A percentile compares a stretch with the other conserved stretches of the same genome.
phyloP scores from a whole-genome alignment of 2,113 vertebrate species.

The Cichladusa arquata region DNA sequence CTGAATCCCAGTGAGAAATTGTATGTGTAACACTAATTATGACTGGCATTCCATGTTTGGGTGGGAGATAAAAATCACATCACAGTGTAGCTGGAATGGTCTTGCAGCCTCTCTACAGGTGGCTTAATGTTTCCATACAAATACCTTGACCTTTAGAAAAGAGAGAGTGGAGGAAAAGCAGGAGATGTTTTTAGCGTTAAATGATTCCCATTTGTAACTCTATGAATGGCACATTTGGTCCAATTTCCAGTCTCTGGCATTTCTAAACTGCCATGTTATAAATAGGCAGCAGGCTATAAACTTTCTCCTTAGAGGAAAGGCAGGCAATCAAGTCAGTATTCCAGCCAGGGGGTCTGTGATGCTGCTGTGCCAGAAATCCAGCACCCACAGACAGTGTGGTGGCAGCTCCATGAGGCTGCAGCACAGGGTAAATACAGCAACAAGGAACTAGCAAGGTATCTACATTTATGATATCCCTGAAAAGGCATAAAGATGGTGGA shows the following conservation, averaged over 20 bases:
- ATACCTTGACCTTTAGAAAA: slow-evolving; percentile 58
- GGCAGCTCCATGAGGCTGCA: neutral
- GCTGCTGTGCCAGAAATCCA: neutral
- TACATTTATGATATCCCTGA: neutral
- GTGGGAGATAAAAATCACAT: slow-evolving; percentile 42
- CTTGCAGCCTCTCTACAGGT: slow-evolving; percentile 46
- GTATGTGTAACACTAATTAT: slow-evolving; percentile 34
- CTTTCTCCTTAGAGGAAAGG: neutral
- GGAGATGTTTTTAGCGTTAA: slow-evolving; percentile 20
- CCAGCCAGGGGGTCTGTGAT: neutral
- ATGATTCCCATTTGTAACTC: slow-evolving; percentile 50
- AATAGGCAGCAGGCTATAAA: slow-evolving; percentile 28
- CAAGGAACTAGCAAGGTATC: neutral
- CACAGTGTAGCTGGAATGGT: slow-evolving; percentile 2
- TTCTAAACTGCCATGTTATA: slow-evolving; percentile 30
- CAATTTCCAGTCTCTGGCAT: slow-evolving; percentile 43
- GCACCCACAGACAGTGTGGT: rapidly evolving
- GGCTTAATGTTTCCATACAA: slow-evolving; percentile 49
- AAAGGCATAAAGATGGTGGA: neutral
- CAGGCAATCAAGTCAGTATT: neutral
- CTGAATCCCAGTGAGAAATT: slow-evolving; percentile 11
- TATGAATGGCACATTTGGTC: slow-evolving; percentile 26
- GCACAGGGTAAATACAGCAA: neutral
- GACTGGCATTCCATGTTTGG: slow-evolving; percentile 38
- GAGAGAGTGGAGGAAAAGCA: neutral